Percentiles rank a stretch among this genome's conserved stretches.
Conservation (phyloP, 2,888 invertebrate genomes). For the Catocala fraxini region DNA sequence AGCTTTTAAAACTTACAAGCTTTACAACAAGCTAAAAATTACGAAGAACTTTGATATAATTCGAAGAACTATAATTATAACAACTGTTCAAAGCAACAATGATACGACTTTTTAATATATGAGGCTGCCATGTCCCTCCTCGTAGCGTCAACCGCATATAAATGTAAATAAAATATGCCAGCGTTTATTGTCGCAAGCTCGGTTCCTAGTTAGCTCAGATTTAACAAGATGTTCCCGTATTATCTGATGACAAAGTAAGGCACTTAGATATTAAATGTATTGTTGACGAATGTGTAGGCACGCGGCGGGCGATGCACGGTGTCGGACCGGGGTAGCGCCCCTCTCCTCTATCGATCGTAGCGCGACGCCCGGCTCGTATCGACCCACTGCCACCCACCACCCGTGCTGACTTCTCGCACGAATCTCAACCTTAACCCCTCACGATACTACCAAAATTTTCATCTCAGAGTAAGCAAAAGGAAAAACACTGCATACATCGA, state of each 20-base stretch:
- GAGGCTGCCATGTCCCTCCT: too few relatives aligned
- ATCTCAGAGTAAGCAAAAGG: constrained; percentile 36
- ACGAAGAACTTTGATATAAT: constrained; percentile 1
- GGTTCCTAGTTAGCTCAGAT: constrained; percentile 23
- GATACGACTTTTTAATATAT: too few relatives aligned
- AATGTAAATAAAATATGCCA: constrained; percentile 7
- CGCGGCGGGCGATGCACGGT: constrained; percentile 67
- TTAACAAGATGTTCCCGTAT: constrained; percentile 37
- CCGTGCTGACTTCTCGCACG: constrained; percentile 55
- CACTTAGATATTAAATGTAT: constrained; percentile 61
- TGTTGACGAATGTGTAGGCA: constrained; percentile 69
- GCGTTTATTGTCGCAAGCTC: constrained; percentile 8
- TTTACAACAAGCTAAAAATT: neutral
- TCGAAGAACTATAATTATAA: neutral
- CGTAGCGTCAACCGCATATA: neutral
- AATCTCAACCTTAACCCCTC: constrained; percentile 75
- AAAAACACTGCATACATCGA: constrained; percentile 60
- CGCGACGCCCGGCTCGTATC: constrained; percentile 76
- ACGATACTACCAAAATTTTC: constrained; percentile 59
- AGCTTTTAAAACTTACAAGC: neutral
- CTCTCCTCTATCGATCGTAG: constrained; percentile 81
- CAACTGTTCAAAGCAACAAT: too few relatives aligned
- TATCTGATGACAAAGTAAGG: constrained; percentile 57
- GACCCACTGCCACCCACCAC: constrained; percentile 76
- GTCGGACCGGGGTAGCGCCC: constrained; percentile 58